Base-by-base conservation (phyloP, 1,140 invertebrate species). In the Psilanteris sp. region DNA sequence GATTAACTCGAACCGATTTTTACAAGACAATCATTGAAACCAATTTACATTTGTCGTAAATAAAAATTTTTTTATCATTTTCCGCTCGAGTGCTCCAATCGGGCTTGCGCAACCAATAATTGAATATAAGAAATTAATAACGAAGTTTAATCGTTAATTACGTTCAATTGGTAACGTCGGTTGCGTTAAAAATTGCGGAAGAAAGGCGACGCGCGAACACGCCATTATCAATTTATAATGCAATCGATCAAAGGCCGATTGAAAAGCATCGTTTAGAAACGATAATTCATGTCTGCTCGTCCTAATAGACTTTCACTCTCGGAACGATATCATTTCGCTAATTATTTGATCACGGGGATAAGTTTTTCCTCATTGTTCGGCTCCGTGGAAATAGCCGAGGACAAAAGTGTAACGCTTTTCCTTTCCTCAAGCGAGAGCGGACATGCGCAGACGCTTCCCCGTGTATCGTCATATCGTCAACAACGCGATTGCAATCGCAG, bases 221-320 rank as follows among this genome's bases (percentile, higher is more conserved):
- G 43, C 34, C 15, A 57, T 68, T 57, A 57, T 41, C 37, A 27
- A 66, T 54, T 26, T 8, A 64, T 64, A 64, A 64, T 46, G 0
- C 46, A 24, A 66, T 66, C 46, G 61, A 66, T 54, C 15, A 36
- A 3, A 7, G 20, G 7, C n/a, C 29, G 61, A 52, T 64, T 43
- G 61, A 64, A 62, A 64, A 52, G 61, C 15, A 10, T 31, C 14
- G 36, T 20, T 44, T 14, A 22, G 24, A 46, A 37, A 43, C 8
- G 36, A 52, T 44, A 29, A 52, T 41, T 52, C 46, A 52, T 10
- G 27, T 10, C 7, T 10, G 16, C 24, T 50, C 46, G 14, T 46
- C 31, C 10, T 48, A 67, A 48, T 46, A 13, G 22, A 50, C 64
- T 68, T 68, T 68, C 64, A 39, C 41, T 59, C 31, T 44, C 29